These are phyloP conservation scores for Pogonocherus hispidulus DNA, from an alignment of 2,888 invertebrate genomes.

Conservation along the genomic window DNA sequence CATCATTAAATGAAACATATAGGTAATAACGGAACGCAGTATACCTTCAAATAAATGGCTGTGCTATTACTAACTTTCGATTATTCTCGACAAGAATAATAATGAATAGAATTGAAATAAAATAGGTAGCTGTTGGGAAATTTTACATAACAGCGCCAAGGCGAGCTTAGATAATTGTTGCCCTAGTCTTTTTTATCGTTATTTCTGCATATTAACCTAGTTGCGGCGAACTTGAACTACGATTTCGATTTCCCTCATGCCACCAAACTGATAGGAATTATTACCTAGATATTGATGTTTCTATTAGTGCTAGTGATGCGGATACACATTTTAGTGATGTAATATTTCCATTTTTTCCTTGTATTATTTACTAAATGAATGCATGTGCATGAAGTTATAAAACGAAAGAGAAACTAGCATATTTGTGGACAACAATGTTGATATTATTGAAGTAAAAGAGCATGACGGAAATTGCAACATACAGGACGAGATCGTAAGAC, in stretches of 20 bases:
- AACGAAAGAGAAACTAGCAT: no score
- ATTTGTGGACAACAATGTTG: no score
- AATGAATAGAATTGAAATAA: constrained; percentile 26
- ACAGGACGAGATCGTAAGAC: no score
- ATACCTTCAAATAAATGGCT: background rate
- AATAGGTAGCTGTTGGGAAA: constrained; percentile 17
- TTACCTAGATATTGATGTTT: no score
- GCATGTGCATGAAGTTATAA: no score
- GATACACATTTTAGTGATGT: no score
- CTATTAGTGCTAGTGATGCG: no score
- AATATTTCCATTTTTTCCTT: no score
- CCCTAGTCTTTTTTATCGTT: constrained; percentile 1
- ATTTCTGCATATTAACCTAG: constrained; percentile 22
- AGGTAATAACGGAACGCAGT: background rate
- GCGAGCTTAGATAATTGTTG: constrained; percentile 12
- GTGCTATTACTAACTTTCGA: constrained; percentile 17
- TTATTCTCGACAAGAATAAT: constrained; percentile 18
- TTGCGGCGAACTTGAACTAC: constrained; percentile 9
- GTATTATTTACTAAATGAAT: no score
- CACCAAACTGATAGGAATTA: background rate
- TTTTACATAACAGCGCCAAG: constrained; percentile 22
- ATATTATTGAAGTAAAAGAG: no score
- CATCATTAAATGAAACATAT: background rate
- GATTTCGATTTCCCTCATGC: background rate
- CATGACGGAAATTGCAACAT: no score